Base-by-base conservation (phyloP, 2,888 invertebrate genomes). In the Gymnocheta viridis region DNA sequence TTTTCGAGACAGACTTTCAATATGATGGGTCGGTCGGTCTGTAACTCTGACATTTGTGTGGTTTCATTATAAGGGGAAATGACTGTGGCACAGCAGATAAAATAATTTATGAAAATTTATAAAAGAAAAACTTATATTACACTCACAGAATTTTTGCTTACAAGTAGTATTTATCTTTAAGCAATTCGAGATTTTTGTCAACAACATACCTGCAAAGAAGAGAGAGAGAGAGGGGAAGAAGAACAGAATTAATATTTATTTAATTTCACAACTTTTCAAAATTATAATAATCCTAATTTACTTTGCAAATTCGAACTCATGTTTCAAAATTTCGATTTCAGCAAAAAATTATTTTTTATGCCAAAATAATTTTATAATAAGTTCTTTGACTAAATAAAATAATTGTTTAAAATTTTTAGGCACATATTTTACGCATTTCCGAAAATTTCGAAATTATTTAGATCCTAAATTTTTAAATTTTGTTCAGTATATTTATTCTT, bases 171-270 rank as follows among this genome's bases (percentile, higher is more conserved):
- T 22, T 32, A 4, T 9, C 32, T 14, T n/a, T 49, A 47, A 19
- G 5, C 4, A 62, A 29, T 5, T 24, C 24, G 24, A 41, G n/a
- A 24, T 17, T 24, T 66, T 29, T 10, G 5, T 22, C 44, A 14
- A 81, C 81, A 44, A 81, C 81, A 44, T 69, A 81, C 81, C 81
- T 81, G 22, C 24, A 81, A 81, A 51, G 67, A 81, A 66, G 64
- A 66, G 9, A 41, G 22, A 49, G 9, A 22, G 12, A 67, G 4
- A 60, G 24, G 9, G 10, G 10, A 7, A 32, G 32, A 32, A 49
- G n/a, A 44, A 44, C 10, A 10, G 12, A 60, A 62, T 60, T 22
- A 29, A 51, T 51, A 62, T 5, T 32, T 54, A 24, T 35, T 5
- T 22, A 27, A 29, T 7, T 12, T 49, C 3, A 47, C 1, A n/a